A percentile compares a stretch with the other conserved stretches of the same genome.
phyloP scores from a whole-genome alignment of 2,113 vertebrate genomes.

The Loxodonta africana region DNA sequence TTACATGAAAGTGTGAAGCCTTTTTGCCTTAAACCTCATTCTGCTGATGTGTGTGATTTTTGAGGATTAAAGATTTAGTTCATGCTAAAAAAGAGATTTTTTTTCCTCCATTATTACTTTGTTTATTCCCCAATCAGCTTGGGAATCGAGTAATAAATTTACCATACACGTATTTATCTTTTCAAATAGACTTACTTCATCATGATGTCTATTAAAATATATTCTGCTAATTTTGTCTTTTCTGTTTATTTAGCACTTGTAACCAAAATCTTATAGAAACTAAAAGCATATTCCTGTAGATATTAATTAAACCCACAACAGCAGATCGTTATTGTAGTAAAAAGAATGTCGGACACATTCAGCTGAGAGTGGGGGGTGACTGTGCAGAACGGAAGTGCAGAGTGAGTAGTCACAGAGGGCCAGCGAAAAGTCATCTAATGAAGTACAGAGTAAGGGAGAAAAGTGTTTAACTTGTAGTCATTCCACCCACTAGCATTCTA shows the following conservation, averaged over 20 bases:
- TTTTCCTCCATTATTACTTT: neutral
- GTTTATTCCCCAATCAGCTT: neutral
- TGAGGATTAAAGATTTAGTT: slow-evolving; percentile 31
- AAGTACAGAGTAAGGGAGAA: neutral
- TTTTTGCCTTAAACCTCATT: slow-evolving; percentile 6
- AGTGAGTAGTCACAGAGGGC: neutral
- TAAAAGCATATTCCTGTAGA: neutral
- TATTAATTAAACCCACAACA: neutral
- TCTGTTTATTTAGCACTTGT: neutral
- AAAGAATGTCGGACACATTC: neutral
- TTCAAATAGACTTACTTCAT: slow-evolving; percentile 14
- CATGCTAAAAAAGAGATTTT: neutral
- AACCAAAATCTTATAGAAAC: neutral
- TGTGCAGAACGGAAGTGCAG: neutral
- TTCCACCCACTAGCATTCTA: neutral
- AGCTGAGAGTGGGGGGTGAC: neutral
- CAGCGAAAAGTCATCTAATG: neutral
- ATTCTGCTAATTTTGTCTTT: neutral
- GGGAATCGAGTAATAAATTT: neutral
- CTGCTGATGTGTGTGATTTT: slow-evolving; percentile 17
- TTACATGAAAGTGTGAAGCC: neutral
- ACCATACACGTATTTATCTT: neutral
- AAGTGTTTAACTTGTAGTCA: neutral
- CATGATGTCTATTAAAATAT: neutral
- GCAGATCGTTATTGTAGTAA: neutral